phyloP scores from a whole-genome alignment of 2,797 vertebrate species.

The Harpagifer antarcticus region DNA sequence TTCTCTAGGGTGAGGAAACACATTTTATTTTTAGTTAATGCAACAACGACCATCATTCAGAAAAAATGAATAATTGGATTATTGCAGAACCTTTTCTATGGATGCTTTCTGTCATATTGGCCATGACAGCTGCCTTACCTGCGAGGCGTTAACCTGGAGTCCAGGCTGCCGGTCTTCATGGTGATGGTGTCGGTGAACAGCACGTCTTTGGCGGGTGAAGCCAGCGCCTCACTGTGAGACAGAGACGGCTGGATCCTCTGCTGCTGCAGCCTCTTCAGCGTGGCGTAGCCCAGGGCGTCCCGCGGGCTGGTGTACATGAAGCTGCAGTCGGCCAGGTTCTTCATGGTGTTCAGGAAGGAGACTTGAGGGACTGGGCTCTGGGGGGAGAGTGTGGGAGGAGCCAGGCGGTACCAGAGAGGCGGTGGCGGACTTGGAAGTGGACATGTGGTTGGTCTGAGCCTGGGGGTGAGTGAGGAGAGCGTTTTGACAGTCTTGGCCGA shows the following conservation, averaged over 20 bases:
- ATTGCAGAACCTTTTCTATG: neutral
- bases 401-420: slow-evolving; percentile 94
- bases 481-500: slow-evolving; percentile 95
- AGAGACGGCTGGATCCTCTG: slow-evolving; percentile 97
- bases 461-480: slow-evolving; percentile 88
- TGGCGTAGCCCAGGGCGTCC: slow-evolving; percentile 97
- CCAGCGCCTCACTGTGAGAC: slow-evolving; percentile 96
- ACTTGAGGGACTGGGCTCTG: slow-evolving; percentile 96
- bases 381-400: slow-evolving; percentile 96
- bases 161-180: slow-evolving; percentile 98
- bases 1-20: neutral
- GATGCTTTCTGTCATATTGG: neutral
- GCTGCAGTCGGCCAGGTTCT: slow-evolving; percentile 96
- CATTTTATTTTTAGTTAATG: neutral
- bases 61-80: neutral
- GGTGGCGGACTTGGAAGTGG: slow-evolving; percentile 92
- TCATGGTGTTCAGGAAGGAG: slow-evolving; percentile 95
- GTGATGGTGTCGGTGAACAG: slow-evolving; percentile 98
- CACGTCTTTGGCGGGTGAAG: slow-evolving; percentile 97
- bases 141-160: slow-evolving; percentile 95
- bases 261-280: slow-evolving; percentile 95
- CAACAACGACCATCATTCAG: neutral
- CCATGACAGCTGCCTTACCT: slow-evolving; percentile 83
- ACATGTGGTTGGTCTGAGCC: slow-evolving; percentile 91
- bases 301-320: slow-evolving; percentile 96